Percentiles rank a stretch among this genome's conserved stretches.
phyloP scores from a whole-genome alignment of 2,797 vertebrate genomes.

The Linurgus olivaceus region DNA sequence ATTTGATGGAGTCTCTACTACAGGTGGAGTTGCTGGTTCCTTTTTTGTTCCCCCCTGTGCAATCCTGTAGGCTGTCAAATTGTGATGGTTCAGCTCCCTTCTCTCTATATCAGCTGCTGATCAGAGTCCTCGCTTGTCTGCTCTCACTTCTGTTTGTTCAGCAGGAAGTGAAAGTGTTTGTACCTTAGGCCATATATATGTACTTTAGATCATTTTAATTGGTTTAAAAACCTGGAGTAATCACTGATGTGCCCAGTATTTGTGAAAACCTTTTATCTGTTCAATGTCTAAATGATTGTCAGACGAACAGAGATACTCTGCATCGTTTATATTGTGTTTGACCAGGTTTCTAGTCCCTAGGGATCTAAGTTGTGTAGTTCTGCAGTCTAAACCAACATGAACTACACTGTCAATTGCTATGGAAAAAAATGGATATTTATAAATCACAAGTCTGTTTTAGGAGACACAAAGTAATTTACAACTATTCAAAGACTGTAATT shows the following conservation, averaged over 20 bases:
- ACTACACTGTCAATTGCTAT: accelerated
- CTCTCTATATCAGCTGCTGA: background rate
- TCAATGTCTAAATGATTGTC: background rate
- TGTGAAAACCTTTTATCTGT: background rate
- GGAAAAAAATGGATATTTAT: background rate
- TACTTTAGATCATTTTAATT: background rate
- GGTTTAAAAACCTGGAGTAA: background rate
- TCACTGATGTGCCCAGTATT: background rate
- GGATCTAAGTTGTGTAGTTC: background rate
- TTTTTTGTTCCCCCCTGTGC: background rate
- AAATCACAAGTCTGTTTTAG: background rate
- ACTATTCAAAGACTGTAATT: background rate
- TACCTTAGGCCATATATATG: background rate
- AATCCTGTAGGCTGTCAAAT: background rate
- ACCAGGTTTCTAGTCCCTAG: background rate
- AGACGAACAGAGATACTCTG: background rate
- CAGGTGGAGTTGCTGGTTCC: background rate
- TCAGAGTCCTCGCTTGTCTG: background rate
- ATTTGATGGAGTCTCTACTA: background rate
- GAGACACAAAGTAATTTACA: background rate
- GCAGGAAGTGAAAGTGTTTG: background rate
- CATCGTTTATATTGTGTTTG: background rate
- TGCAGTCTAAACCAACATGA: background rate
- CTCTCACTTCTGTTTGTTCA: background rate
- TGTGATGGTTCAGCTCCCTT: background rate